Percentiles rank a stretch among this genome's conserved stretches.
These are phyloP conservation scores for Apamea sordens DNA, from an alignment of 2,888 invertebrate species.

Conservation along the genomic window DNA sequence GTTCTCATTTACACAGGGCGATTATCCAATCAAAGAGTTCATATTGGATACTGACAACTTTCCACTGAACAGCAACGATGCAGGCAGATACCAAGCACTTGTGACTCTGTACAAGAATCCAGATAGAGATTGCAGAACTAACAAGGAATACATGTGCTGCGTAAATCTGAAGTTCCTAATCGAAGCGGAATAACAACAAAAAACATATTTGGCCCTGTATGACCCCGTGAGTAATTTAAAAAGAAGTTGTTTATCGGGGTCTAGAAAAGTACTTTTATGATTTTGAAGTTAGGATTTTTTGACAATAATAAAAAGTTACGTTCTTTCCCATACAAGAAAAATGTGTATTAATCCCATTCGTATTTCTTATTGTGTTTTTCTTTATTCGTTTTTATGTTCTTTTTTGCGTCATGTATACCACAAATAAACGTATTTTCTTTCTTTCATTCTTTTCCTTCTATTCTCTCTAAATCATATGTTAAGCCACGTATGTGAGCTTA, in stretches of 20 bases:
- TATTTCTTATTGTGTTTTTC: too few species aligned
- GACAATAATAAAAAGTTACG: slow-evolving; percentile 21
- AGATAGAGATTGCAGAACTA: slow-evolving; percentile 67
- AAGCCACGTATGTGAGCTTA: too few species aligned
- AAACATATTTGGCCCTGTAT: neutral
- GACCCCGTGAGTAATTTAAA: neutral
- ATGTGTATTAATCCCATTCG: slow-evolving; percentile 4
- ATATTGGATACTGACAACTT: slow-evolving; percentile 71
- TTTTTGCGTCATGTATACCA: too few species aligned
- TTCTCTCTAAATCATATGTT: neutral
- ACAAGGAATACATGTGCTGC: slow-evolving; percentile 69
- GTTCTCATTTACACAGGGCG: slow-evolving; percentile 67
- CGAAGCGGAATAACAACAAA: slow-evolving; percentile 61
- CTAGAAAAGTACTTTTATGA: neutral
- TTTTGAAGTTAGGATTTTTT: neutral
- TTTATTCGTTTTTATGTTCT: too few species aligned
- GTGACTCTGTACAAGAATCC: slow-evolving; percentile 71
- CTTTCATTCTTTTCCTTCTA: too few species aligned
- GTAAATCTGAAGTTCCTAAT: slow-evolving; percentile 75
- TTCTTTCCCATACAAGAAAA: neutral
- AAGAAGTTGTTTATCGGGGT: neutral
- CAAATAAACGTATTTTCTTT: too few species aligned
- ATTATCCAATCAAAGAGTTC: slow-evolving; percentile 72
- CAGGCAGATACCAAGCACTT: slow-evolving; percentile 73
- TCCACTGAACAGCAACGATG: slow-evolving; percentile 73